These are phyloP conservation scores for Meandrina meandrites DNA, from an alignment of 92 coral and sea anemone species.

Conservation along the genomic window DNA sequence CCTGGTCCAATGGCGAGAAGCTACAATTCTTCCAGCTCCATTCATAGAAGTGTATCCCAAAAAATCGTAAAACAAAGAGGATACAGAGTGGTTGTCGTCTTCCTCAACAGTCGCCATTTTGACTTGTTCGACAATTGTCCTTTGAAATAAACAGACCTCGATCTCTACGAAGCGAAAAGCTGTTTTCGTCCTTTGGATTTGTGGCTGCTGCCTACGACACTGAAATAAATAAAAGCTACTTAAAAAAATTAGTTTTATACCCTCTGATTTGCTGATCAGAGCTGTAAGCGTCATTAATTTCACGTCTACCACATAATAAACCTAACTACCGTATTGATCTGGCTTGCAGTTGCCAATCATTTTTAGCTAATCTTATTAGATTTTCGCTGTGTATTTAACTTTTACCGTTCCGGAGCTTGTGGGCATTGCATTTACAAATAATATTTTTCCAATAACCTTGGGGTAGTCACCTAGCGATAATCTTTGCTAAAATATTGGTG, in stretches of 20 bases:
- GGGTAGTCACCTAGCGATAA: too few relatives aligned
- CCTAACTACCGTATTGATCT: neutral
- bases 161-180: neutral
- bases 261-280: neutral
- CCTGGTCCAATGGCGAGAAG: constrained; percentile 7
- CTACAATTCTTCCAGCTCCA: constrained; percentile 54
- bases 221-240: neutral
- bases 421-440: neutral
- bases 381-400: neutral
- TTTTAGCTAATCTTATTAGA: neutral
- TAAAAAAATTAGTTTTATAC: neutral
- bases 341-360: neutral
- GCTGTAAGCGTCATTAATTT: neutral
- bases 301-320: too few relatives aligned
- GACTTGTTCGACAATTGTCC: neutral
- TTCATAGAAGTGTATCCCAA: constrained; percentile 51
- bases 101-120: neutral
- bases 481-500: too few relatives aligned
- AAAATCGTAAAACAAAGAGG: constrained; percentile 22
- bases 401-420: neutral
- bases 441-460: too few relatives aligned
- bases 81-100: neutral
- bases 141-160: neutral
- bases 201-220: neutral
- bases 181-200: neutral